phyloP scores from a whole-genome alignment of 2,113 vertebrate species.

The Bagarius yarrelli region DNA sequence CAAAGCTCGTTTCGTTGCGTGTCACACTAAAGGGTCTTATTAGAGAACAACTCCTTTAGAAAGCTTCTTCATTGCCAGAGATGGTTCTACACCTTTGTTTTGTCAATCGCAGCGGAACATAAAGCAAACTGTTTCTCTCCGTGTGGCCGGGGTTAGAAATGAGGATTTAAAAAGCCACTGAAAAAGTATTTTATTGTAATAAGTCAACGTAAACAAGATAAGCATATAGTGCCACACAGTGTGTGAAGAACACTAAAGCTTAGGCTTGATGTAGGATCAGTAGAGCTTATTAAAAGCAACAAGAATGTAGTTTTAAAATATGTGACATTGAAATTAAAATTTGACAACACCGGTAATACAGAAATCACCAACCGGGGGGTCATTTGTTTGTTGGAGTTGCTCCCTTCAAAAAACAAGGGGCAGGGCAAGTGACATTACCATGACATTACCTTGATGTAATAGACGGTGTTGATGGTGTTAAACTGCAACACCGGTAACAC shows the following conservation, averaged over 20 bases:
- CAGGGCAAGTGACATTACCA: too few species aligned
- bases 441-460: too few species aligned
- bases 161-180: slow-evolving; percentile 10
- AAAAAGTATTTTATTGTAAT: neutral
- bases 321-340: too few species aligned
- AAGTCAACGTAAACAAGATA: neutral
- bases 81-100: neutral
- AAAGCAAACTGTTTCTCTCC: neutral
- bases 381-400: too few species aligned
- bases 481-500: too few species aligned
- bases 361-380: too few species aligned
- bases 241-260: neutral
- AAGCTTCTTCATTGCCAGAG: slow-evolving; percentile 25
- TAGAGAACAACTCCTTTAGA: slow-evolving; percentile 10
- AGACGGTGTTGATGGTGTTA: too few species aligned
- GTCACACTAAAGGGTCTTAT: slow-evolving; percentile 33
- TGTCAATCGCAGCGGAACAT: neutral
- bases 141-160: neutral
- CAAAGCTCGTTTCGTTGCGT: slow-evolving; percentile 6
- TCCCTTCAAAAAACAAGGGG: too few species aligned
- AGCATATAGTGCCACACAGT: neutral
- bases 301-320: neutral
- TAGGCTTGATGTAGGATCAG: neutral
- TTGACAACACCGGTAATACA: too few species aligned
- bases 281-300: neutral